phyloP scores from a whole-genome alignment of 2,113 vertebrate species.

The Sinocyclocheilus anshuiensis region DNA sequence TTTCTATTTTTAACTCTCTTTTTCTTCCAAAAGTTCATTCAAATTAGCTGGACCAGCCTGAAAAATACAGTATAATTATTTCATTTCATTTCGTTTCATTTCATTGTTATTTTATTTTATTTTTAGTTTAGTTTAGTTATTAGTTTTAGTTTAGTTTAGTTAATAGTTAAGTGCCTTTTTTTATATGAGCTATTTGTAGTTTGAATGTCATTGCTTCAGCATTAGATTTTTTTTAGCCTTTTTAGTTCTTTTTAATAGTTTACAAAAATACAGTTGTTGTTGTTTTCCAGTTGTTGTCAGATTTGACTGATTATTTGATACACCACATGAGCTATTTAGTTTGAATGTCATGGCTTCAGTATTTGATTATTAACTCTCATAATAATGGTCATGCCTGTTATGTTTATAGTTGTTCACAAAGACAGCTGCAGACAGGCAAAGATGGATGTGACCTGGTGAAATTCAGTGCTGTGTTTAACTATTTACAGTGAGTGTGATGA shows the following conservation, averaged over 20 bases:
- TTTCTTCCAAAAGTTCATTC: neutral
- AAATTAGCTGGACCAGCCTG: neutral
- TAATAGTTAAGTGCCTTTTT: no score
- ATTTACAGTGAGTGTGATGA: neutral
- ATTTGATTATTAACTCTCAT: neutral
- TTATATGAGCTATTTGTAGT: neutral
- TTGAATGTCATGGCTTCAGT: neutral
- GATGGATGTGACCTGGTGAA: neutral
- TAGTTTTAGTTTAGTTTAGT: no score
- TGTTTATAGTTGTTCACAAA: conserved; percentile 25
- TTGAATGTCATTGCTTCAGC: neutral
- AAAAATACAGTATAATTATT: neutral
- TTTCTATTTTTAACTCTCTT: no score
- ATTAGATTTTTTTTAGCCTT: neutral
- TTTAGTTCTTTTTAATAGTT: no score
- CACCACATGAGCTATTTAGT: neutral
- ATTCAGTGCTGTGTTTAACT: neutral
- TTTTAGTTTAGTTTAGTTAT: no score
- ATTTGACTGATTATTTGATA: no score
- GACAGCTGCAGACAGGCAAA: conserved; percentile 4
- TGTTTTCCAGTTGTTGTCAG: no score
- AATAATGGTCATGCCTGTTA: neutral
- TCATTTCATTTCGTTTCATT: no score
- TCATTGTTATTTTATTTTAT: no score
- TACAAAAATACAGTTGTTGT: no score